Conservation (phyloP, 2,113 vertebrate genomes). For the Odocoileus virginianus region DNA sequence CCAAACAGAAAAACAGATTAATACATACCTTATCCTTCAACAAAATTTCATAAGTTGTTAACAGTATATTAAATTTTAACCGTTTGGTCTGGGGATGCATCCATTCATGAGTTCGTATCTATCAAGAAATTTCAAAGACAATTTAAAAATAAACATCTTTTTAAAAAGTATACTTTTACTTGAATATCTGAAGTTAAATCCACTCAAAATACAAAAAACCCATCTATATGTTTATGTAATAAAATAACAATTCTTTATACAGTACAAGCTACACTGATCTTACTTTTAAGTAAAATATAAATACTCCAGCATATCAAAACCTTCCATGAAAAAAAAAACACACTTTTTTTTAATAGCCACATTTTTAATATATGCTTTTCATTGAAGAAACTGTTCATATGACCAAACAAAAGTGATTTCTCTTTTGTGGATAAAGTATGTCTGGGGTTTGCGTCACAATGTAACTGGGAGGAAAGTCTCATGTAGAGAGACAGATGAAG, state of each 20-base stretch:
- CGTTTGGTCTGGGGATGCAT: conserved; percentile 96
- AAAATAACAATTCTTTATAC: neutral
- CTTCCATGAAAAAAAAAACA: neutral
- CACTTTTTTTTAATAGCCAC: neutral
- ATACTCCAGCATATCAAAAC: neutral
- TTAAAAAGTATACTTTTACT: neutral
- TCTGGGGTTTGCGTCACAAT: neutral
- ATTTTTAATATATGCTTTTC: neutral
- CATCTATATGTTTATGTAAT: neutral
- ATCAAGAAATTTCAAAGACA: conserved; percentile 59
- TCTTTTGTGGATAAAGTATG: neutral
- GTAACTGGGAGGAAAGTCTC: neutral
- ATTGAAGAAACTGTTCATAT: neutral
- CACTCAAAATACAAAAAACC: neutral
- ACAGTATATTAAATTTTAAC: conserved; percentile 95
- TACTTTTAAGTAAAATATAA: neutral
- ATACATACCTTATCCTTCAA: conserved; percentile 95
- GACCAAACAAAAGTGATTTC: neutral
- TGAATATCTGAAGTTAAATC: conserved; percentile 26
- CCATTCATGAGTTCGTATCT: conserved; percentile 99
- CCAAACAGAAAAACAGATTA: neutral
- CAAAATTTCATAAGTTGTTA: conserved; percentile 98
- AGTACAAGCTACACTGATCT: neutral
- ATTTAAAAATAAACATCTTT: conserved; percentile 25
- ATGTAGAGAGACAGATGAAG: neutral